Evolutionary conservation across 2,797 vertebrate genomes (phyloP).

Genomic region (Falco biarmicus): DNA sequence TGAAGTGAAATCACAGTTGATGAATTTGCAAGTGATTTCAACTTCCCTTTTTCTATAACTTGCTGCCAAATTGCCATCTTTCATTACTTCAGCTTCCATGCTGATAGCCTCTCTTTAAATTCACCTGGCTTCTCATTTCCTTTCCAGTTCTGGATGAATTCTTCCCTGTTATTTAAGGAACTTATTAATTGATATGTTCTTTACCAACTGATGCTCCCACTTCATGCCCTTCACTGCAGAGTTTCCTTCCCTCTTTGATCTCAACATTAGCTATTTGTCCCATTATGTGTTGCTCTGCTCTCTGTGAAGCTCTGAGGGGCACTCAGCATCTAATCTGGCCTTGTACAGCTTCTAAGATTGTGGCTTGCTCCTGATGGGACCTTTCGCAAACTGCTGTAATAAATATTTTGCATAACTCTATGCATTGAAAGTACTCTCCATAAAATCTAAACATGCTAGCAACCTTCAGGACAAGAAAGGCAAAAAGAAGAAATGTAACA

Average conservation of each 20-base stretch:
- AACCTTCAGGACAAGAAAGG: background rate
- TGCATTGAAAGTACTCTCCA: background rate
- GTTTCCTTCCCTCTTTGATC: background rate
- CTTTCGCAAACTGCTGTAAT: background rate
- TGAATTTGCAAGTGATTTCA: conserved; percentile 4
- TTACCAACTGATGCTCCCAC: background rate
- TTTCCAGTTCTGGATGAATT: background rate
- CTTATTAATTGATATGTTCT: background rate
- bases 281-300: background rate
- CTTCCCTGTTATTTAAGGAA: background rate
- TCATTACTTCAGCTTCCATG: background rate
- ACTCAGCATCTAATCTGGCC: background rate
- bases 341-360: background rate
- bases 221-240: background rate
- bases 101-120: background rate
- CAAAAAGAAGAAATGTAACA: background rate
- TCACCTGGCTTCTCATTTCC: background rate
- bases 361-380: background rate
- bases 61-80: background rate
- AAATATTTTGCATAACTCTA: background rate
- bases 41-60: background rate
- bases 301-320: background rate
- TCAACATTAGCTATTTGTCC: background rate
- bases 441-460: background rate
- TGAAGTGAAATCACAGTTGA: background rate